Conservation (phyloP, 2,113 vertebrate species). For the Phrynosoma platyrhinos region DNA sequence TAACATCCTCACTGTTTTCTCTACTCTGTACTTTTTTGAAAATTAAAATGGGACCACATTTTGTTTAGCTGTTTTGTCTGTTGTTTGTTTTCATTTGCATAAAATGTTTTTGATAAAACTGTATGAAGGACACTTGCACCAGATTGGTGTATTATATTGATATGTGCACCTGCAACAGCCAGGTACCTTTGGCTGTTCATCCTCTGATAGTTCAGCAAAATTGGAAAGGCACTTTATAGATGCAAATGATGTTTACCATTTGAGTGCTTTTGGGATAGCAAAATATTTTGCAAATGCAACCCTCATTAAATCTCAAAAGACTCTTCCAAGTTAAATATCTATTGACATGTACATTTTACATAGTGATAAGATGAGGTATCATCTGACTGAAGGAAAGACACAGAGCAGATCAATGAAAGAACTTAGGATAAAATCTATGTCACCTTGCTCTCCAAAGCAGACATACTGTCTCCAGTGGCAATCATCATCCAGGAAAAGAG, state of each 20-base stretch:
- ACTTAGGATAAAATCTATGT: slow-evolving; percentile 5
- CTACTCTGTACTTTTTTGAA: neutral
- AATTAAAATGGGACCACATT: neutral
- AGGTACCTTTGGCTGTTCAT: neutral
- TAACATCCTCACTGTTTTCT: neutral
- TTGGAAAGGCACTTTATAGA: neutral
- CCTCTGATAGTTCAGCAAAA: neutral
- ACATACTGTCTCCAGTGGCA: neutral
- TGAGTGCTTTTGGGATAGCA: neutral
- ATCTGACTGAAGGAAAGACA: neutral
- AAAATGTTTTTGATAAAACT: neutral
- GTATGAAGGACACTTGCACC: neutral
- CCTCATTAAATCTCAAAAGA: slow-evolving; percentile 2
- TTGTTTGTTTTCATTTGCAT: neutral
- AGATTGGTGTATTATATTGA: neutral
- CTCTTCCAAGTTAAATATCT: neutral
- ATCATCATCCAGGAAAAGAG: neutral
- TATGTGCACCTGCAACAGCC: neutral
- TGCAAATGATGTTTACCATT: neutral
- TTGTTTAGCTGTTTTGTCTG: neutral
- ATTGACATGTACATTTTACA: neutral
- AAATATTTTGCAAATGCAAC: slow-evolving; percentile 15
- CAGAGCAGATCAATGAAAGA: slow-evolving; percentile 1
- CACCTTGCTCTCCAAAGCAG: neutral
- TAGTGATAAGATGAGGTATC: neutral